phyloP scores from a whole-genome alignment of 2,113 vertebrate genomes.

The Vicugna pacos region DNA sequence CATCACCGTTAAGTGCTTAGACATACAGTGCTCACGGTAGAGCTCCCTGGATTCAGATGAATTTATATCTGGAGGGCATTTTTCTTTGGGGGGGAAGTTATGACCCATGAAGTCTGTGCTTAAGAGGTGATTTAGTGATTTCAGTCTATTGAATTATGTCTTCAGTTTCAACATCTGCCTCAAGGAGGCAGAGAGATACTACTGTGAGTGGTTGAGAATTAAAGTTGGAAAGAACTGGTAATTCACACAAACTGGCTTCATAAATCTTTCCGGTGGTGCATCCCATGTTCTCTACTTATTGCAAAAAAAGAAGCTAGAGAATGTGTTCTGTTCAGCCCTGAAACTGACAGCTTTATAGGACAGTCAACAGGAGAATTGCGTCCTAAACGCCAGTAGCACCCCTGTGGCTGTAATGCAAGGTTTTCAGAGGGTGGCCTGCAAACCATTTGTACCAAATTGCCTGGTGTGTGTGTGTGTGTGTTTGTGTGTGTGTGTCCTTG shows the following conservation, averaged over 20 bases:
- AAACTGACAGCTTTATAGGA: background rate
- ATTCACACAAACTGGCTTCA: background rate
- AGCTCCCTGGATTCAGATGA: background rate
- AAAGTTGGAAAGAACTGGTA: background rate
- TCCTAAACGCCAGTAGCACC: background rate
- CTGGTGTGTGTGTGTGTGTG: background rate
- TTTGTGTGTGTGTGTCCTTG: background rate
- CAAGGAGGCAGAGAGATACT: background rate
- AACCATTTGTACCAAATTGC: background rate
- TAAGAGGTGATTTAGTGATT: background rate
- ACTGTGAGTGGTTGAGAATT: background rate
- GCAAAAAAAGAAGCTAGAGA: background rate
- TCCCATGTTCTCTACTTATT: background rate
- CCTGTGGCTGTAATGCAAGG: background rate
- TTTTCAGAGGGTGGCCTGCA: background rate
- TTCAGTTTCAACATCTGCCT: background rate
- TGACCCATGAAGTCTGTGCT: background rate
- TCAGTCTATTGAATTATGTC: background rate
- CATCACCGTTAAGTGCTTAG: background rate
- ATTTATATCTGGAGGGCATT: background rate
- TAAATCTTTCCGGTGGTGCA: background rate
- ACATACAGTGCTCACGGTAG: background rate
- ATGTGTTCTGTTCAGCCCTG: background rate
- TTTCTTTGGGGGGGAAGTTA: background rate
- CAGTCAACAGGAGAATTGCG: background rate